These are phyloP conservation scores for Tiphia femorata DNA, from an alignment of 2,888 invertebrate species.

Conservation along the genomic window DNA sequence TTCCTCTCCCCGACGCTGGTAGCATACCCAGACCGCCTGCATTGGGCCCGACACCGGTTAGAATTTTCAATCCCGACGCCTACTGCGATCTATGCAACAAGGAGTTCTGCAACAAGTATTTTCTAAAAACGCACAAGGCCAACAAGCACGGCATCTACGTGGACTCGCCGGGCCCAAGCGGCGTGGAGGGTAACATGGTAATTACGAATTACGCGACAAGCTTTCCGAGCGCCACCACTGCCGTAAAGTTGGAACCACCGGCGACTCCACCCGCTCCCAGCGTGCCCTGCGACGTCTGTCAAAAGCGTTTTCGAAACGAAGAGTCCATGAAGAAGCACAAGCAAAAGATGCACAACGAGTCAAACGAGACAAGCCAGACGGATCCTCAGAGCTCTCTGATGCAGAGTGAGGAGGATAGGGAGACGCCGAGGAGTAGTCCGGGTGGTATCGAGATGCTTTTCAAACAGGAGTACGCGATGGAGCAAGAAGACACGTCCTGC, in stretches of 20 bases:
- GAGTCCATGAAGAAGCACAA: conserved; percentile 80
- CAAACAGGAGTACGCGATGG: conserved; percentile 62
- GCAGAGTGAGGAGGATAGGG: conserved; percentile 49
- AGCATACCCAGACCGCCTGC: conserved; percentile 71
- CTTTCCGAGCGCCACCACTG: conserved; percentile 10
- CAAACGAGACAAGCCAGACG: conserved; percentile 45
- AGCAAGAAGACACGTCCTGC: conserved; percentile 61
- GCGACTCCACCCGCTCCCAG: conserved; percentile 51
- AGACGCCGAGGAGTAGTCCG: conserved; percentile 54
- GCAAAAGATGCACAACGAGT: conserved; percentile 75
- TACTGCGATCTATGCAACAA: conserved; percentile 98
- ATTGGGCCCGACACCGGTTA: conserved; percentile 68
- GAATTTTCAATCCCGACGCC: conserved; percentile 96
- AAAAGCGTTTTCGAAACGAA: conserved; percentile 80
- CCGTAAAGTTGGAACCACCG: conserved; percentile 57
- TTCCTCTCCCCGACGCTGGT: conserved; percentile 69
- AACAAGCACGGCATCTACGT: conserved; percentile 96
- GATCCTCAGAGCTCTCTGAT: conserved; percentile 26
- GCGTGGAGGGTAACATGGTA: conserved; percentile 38
- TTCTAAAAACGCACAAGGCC: conserved; percentile 97
- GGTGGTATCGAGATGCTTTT: conserved; percentile 61
- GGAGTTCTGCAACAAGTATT: conserved; percentile 99
- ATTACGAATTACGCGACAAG: conserved; percentile 31
- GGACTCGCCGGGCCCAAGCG: conserved; percentile 67
- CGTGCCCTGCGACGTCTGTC: conserved; percentile 78